Percentiles rank a stretch among this genome's conserved stretches.
Conservation (phyloP, 1,140 invertebrate species). For the Drosophila novamexicana region DNA sequence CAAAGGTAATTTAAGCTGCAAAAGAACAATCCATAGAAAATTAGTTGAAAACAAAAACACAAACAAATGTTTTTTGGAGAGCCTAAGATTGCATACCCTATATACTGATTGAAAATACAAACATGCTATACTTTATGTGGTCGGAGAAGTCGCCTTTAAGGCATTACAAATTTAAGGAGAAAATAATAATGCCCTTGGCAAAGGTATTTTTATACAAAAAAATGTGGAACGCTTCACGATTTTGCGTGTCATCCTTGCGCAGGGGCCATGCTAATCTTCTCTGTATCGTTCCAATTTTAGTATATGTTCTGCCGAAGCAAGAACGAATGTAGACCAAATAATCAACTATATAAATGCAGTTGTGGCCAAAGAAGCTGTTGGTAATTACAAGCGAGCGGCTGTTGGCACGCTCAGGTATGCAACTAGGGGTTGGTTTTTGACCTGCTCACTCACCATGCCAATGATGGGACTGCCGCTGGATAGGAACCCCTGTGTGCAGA, state of each 20-base stretch:
- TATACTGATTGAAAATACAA: too few species aligned
- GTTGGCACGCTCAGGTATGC: conserved; percentile 14
- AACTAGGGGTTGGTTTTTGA: conserved; percentile 22
- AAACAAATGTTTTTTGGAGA: neutral
- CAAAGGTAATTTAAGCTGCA: conserved; percentile 77
- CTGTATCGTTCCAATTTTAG: conserved; percentile 86
- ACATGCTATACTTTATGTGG: too few species aligned
- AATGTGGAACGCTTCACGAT: conserved; percentile 95
- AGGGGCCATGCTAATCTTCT: conserved; percentile 97
- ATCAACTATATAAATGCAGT: conserved; percentile 43
- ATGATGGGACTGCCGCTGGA: conserved; percentile 91
- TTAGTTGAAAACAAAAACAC: neutral
- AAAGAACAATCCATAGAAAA: conserved; percentile 17
- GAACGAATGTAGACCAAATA: conserved; percentile 83
- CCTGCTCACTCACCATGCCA: conserved; percentile 87
- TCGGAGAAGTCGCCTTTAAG: too few species aligned
- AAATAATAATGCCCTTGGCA: too few species aligned
- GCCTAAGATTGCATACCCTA: too few species aligned
- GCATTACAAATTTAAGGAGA: too few species aligned
- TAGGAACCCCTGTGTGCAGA: conserved; percentile 92
- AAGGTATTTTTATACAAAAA: conserved; percentile 84
- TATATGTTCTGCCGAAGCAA: conserved; percentile 91
- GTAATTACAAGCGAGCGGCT: conserved; percentile 46
- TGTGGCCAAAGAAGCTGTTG: conserved; percentile 27
- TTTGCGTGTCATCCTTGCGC: conserved; percentile 96